These are phyloP conservation scores for Brachionus paranguensis DNA, from an alignment of 1,140 invertebrate species.

Conservation along the genomic window DNA sequence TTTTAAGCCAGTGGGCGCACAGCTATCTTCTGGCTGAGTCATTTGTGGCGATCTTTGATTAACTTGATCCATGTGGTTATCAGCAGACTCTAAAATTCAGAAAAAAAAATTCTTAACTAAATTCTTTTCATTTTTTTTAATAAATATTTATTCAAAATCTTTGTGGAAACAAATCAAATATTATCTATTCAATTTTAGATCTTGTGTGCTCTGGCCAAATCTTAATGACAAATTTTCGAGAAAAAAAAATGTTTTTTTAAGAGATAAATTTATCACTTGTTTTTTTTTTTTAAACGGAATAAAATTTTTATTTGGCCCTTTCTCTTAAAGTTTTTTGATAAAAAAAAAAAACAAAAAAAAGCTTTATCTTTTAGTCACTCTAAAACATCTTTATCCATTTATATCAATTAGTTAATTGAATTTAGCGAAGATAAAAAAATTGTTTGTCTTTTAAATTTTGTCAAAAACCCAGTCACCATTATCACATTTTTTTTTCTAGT, in stretches of 20 bases:
- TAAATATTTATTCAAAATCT: conserved; percentile 16
- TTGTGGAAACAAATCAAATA: neutral
- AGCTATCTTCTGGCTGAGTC: neutral
- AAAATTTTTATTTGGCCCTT: neutral
- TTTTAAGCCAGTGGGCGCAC: neutral
- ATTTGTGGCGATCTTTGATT: neutral
- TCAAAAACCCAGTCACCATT: neutral
- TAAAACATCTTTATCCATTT: neutral
- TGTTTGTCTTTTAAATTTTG: conserved; percentile 29
- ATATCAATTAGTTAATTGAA: conserved; percentile 34
- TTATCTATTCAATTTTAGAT: conserved; percentile 19
- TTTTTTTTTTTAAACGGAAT: neutral
- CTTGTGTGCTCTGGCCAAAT: neutral
- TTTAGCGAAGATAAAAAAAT: neutral
- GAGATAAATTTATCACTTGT: conserved; percentile 25
- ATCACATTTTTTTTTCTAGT: conserved; percentile 11
- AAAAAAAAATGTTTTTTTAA: conserved; percentile 22
- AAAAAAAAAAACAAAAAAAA: neutral
- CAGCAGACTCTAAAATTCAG: neutral
- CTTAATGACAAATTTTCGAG: conserved; percentile 10
- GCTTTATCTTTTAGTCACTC: neutral
- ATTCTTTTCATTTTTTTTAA: neutral
- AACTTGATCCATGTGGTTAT: conserved; percentile 2
- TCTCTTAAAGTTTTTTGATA: neutral
- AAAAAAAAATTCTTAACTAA: neutral